phyloP scores from a whole-genome alignment of 2,888 invertebrate genomes.

The Apamea monoglypha region DNA sequence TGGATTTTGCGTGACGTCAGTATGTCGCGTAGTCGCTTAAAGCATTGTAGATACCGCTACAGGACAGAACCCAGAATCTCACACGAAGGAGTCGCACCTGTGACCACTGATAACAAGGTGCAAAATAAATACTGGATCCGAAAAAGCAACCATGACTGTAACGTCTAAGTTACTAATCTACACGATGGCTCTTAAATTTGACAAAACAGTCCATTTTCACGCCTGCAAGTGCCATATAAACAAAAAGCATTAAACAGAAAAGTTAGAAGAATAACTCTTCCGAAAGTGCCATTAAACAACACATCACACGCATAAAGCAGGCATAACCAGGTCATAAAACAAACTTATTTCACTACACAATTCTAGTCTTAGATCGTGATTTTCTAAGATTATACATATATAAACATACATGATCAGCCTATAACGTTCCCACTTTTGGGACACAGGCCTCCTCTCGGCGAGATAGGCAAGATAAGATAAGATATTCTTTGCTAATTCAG shows the following conservation, averaged over 20 bases:
- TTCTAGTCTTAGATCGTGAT: no score
- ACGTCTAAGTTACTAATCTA: constrained; percentile 15
- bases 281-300: constrained; percentile 9
- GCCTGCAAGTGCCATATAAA: constrained; percentile 42
- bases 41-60: no score
- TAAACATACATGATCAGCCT: no score
- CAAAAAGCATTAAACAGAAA: constrained; percentile 29
- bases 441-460: no score
- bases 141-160: neutral
- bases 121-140: neutral
- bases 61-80: neutral
- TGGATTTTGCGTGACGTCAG: no score
- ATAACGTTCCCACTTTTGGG: no score
- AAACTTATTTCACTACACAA: constrained; percentile 5
- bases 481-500: no score
- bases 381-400: neutral
- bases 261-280: constrained; percentile 35
- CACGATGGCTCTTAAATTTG: constrained; percentile 39
- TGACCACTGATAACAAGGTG: neutral
- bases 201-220: constrained; percentile 48
- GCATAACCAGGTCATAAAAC: constrained; percentile 13
- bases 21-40: no score
- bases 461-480: no score
- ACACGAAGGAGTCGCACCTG: neutral
- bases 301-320: constrained; percentile 14